phyloP scores from a whole-genome alignment of 2,113 vertebrate genomes.

The Haliaeetus leucogaster region DNA sequence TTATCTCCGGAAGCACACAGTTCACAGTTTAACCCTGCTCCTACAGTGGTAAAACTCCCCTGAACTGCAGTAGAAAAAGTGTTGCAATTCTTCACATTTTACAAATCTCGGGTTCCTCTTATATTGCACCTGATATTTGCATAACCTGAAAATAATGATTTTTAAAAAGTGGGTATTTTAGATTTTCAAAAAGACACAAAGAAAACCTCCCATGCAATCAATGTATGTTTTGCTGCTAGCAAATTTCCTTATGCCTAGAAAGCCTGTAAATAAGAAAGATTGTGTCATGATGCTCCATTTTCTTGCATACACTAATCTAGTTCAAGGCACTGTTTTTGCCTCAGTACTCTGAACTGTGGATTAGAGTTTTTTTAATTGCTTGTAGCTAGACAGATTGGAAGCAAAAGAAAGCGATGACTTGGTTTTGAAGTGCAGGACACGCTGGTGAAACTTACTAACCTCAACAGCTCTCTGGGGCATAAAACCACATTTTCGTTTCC shows the following conservation, averaged over 20 bases:
- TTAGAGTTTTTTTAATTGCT: background rate
- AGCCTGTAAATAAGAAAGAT: background rate
- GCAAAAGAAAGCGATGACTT: background rate
- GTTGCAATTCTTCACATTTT: background rate
- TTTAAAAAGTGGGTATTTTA: background rate
- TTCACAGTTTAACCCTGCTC: background rate
- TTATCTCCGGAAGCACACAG: background rate
- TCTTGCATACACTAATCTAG: background rate
- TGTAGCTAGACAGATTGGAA: background rate
- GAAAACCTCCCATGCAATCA: background rate
- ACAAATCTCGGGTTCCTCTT: background rate
- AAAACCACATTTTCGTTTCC: background rate
- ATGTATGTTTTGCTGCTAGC: background rate
- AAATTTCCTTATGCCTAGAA: background rate
- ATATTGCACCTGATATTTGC: background rate
- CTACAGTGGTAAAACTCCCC: background rate
- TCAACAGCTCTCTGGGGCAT: background rate
- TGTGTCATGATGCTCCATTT: rapidly evolving
- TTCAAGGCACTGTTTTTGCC: background rate
- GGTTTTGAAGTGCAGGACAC: background rate
- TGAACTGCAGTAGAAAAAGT: background rate
- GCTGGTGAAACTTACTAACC: background rate
- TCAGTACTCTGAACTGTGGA: background rate
- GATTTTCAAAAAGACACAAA: background rate
- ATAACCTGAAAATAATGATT: background rate